Conservation (phyloP, 1,140 invertebrate species). For the Drosophila kepulauana region DNA sequence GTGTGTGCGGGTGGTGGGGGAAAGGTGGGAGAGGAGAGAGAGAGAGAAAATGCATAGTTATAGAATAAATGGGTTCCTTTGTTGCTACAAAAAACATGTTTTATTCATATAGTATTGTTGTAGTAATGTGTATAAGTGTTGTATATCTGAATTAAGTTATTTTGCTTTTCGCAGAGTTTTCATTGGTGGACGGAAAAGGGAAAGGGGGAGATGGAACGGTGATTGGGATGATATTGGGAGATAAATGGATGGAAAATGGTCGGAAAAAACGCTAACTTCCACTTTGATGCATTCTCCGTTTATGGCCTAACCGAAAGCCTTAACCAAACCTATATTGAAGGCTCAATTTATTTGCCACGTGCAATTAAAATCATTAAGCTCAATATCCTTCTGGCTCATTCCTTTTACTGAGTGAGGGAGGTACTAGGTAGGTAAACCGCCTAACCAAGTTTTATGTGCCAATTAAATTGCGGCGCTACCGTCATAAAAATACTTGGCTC, state of each 20-base stretch:
- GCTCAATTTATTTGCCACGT: conserved; percentile 23
- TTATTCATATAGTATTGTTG: conserved; percentile 51
- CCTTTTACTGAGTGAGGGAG: background rate
- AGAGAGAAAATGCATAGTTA: conserved; percentile 52
- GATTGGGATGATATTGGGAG: too few relatives aligned
- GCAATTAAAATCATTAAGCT: conserved; percentile 47
- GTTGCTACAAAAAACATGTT: conserved; percentile 29
- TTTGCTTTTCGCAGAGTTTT: conserved; percentile 68
- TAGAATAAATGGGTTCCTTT: conserved; percentile 45
- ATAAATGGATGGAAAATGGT: background rate
- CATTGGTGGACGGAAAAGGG: background rate
- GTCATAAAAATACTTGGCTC: conserved; percentile 43
- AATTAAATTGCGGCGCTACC: conserved; percentile 43
- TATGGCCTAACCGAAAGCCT: conserved; percentile 3
- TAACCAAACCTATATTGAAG: background rate
- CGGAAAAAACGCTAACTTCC: conserved; percentile 20
- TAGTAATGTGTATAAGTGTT: conserved; percentile 84
- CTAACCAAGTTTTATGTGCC: conserved; percentile 50
- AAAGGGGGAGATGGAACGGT: background rate
- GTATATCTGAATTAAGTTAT: conserved; percentile 81
- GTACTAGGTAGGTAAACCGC: conserved; percentile 26
- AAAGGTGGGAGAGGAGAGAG: conserved; percentile 28
- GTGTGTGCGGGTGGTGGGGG: conserved; percentile 56
- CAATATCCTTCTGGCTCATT: background rate
- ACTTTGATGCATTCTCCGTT: conserved; percentile 30